phyloP scores from a whole-genome alignment of 1,140 invertebrate genomes.

The Caenorhabditis tropicalis region DNA sequence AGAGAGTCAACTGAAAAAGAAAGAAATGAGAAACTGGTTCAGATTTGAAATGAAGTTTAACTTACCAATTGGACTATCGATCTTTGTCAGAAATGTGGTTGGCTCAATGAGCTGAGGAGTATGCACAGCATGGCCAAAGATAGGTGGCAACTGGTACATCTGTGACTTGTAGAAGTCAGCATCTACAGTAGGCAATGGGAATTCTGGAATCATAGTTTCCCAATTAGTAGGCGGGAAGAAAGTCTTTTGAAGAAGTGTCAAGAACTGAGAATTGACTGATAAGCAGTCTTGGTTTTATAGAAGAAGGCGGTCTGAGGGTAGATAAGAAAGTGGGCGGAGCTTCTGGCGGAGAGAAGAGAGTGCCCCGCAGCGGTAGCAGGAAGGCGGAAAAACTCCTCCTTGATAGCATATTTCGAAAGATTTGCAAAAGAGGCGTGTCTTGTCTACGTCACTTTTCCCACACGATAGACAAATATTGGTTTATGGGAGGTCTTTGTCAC shows the following conservation, averaged over 20 bases:
- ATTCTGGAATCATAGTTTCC: constrained; percentile 37
- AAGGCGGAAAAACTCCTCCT: not conserved
- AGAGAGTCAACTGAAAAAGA: constrained; percentile 18
- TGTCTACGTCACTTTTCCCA: constrained; percentile 30
- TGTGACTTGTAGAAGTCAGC: constrained; percentile 31
- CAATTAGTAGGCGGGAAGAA: constrained; percentile 11
- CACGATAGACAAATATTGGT: not conserved
- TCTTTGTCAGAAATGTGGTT: not conserved
- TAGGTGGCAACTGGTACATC: constrained; percentile 3
- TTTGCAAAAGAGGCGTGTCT: not conserved
- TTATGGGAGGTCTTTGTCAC: not conserved
- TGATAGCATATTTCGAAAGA: not conserved
- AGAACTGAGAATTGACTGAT: constrained; percentile 20
- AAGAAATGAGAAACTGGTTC: not conserved
- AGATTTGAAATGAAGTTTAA: not conserved
- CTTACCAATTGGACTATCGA: constrained; percentile 22
- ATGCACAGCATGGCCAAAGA: not conserved
- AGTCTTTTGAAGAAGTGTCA: constrained; percentile 22
- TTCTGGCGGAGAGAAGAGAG: not conserved
- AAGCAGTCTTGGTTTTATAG: constrained; percentile 21
- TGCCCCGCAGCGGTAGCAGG: not conserved
- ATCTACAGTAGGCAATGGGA: constrained; percentile 33
- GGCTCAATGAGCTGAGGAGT: constrained; percentile 32
- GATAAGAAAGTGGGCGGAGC: not conserved
- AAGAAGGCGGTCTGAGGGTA: not conserved